Base-by-base conservation (phyloP, 2,797 vertebrate species). In the Sebastes diaconus region DNA sequence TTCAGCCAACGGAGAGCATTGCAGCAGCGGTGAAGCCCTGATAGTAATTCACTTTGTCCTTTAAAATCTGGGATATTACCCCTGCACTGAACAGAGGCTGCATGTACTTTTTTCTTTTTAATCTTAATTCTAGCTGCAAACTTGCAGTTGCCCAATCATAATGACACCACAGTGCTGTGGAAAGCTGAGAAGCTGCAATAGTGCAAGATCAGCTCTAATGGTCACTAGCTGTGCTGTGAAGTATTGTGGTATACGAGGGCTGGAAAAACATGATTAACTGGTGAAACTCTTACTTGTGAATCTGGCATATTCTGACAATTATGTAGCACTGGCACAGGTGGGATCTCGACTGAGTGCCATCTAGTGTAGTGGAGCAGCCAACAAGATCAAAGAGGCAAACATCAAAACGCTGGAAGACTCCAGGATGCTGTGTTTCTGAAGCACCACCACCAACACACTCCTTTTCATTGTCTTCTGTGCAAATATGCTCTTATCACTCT, bases 301-400 rank as follows among this genome's bases (percentile, higher is more conserved):
- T 61, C 58, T 84, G 82, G 73, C 78, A 73, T 65, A 64, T 67
- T 79, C 68, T 77, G 71, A 87, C 82, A 82, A 68, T 79, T 72
- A 58, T 12, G 2, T 24, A 61, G 74, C 72, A 60, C 57, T 86
- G 87, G 81, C 86, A 79, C 83, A 86, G 84, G 86, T 84, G 65
- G 50, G 66, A 66, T 66, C 52, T 83, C 36, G n/a, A 75, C 69
- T 75, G 63, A 70, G 72, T 61, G 83, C 83, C 81, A 88, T 86
- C 75, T 71, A 85, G 83, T 82, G 86, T 86, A 86, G 78, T 83
- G 61, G 80, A 83, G 75, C 82, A 84, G 79, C 77, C 81, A 83
- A 83, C 65, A 65, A 87, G 87, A 88, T 90, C 87, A 90, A 90
- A 90, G 84, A 84, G 58, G 67, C 27, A 64, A 60, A 85, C 86